phyloP scores from a whole-genome alignment of 2,888 invertebrate genomes.

The Hydropsyche betteni region DNA sequence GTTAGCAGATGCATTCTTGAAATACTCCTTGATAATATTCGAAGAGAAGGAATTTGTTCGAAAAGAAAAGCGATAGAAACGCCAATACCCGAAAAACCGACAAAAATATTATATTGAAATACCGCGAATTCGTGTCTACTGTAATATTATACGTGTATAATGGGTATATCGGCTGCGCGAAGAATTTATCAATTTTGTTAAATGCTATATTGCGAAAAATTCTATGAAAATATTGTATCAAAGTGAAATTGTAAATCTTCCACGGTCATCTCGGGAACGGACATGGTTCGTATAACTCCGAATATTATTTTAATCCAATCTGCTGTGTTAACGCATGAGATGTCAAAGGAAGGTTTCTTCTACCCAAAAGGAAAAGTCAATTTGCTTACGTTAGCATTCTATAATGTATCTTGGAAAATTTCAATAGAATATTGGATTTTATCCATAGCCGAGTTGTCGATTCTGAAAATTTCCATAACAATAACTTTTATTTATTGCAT shows the following conservation, averaged over 20 bases:
- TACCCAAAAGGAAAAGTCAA: neutral
- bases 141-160: too few relatives aligned
- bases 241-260: neutral
- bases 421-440: neutral
- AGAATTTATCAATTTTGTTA: constrained; percentile 8
- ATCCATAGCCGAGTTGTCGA: too few relatives aligned
- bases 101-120: constrained; percentile 1
- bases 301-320: constrained; percentile 46
- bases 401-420: neutral
- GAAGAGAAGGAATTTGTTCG: constrained; percentile 8
- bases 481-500: too few relatives aligned
- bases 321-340: constrained; percentile 43
- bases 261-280: neutral
- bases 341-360: constrained; percentile 39
- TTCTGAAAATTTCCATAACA: too few relatives aligned
- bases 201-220: neutral
- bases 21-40: constrained; percentile 28
- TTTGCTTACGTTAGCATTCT: constrained; percentile 25
- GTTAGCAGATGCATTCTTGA: constrained; percentile 36
- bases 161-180: neutral
- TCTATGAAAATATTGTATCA: neutral
- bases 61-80: constrained; percentile 14
- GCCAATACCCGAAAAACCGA: constrained; percentile 2
- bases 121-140: neutral
- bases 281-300: neutral